Evolutionary conservation across 2,888 invertebrate genomes (phyloP), one percentile per base, ranked within the genome.

Genomic region (Cephus spinipes): DNA sequence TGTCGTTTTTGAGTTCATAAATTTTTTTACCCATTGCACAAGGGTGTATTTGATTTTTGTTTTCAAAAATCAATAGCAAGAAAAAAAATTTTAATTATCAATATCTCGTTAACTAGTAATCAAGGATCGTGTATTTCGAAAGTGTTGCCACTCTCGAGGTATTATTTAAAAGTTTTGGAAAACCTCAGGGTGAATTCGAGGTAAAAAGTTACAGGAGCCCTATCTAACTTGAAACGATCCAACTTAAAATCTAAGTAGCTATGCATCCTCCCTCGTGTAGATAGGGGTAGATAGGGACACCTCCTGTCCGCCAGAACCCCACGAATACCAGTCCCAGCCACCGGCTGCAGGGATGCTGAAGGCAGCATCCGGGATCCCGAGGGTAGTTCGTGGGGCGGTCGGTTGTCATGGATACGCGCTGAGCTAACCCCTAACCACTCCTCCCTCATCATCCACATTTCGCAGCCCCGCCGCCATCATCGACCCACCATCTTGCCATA

Each of bases 401-500:
- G 90, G 91, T 91, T 87, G 90, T 87, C 91, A 91, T 91, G 90
- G 91, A 89, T 88, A 91, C 91, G 86, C 88, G 87, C 86, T 87
- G 87, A 87, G 89, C 89, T 89, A 89, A 89, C 88, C 89, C 89
- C 87, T 88, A 89, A 89, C 89, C 87, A 87, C 88, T 83, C 85
- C 69, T 69, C 83, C 83, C 83, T 82, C 81, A 82, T 84, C 85
- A 85, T 83, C 85, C 85, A 79, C 85, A 82, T 85, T 87, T 84
- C 85, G 84, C 83, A 85, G 80, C 85, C 84, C 79, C 85, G 87
- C 90, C 91, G 91, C 91, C 91, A 91, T 91, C 90, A 90, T 91
- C 90, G 91, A 89, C 88, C 91, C 91, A 90, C 91, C 91, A 91
- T 91, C 91, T 91, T 91, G 91, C 88, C 86, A 81, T 71, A 73